Conservation (phyloP, 2,797 vertebrate species). For the Halcyon chelicuti region DNA sequence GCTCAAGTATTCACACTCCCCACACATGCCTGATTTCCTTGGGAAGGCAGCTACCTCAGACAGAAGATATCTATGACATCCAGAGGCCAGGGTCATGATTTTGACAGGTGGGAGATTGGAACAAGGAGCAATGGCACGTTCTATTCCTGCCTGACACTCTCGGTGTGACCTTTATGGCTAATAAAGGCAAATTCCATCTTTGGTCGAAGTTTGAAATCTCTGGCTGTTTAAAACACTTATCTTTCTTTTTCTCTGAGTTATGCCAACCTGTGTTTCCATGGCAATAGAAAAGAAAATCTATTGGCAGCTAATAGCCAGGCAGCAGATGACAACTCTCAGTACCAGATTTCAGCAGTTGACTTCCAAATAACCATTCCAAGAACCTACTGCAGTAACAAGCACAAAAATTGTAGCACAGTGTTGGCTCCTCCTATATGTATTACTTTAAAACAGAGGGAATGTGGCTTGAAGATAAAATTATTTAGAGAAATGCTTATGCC, state of each 20-base stretch:
- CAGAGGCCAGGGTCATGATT: neutral
- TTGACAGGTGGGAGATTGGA: neutral
- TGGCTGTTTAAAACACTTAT: neutral
- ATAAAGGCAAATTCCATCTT: neutral
- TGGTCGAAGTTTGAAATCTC: slow-evolving; percentile 2
- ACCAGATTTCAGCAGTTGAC: slow-evolving; percentile 38
- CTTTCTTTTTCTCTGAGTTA: neutral
- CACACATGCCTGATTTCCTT: neutral
- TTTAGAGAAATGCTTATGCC: neutral
- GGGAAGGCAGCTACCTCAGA: neutral
- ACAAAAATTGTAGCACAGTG: neutral
- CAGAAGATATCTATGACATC: neutral
- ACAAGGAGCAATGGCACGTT: neutral
- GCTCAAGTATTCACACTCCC: too few species aligned
- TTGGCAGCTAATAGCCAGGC: slow-evolving; percentile 47
- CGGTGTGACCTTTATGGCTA: neutral
- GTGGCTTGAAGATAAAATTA: neutral
- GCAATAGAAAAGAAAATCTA: slow-evolving; percentile 1
- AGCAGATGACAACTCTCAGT: slow-evolving; percentile 62
- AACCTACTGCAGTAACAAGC: neutral
- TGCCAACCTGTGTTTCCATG: slow-evolving; percentile 38
- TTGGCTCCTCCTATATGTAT: neutral
- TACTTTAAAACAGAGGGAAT: neutral
- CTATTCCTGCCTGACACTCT: neutral
- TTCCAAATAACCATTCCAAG: slow-evolving; percentile 31